Evolutionary conservation across 2,113 vertebrate genomes (phyloP).

Genomic region (Epinephelus fuscoguttatus): DNA sequence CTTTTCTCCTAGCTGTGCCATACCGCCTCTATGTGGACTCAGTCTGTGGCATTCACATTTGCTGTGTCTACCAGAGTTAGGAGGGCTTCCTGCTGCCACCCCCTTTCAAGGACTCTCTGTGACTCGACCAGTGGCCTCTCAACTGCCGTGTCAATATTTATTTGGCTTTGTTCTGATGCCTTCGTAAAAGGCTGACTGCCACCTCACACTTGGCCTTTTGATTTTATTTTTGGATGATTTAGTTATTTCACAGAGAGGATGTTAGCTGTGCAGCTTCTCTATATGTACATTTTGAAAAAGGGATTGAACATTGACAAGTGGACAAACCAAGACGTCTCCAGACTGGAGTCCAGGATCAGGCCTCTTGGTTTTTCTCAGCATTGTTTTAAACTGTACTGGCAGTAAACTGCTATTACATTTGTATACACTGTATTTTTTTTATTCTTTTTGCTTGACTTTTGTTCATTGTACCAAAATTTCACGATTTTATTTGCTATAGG

Average conservation of each 20-base stretch:
- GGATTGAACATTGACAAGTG: conserved; percentile 49
- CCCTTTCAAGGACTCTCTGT: conserved; percentile 86
- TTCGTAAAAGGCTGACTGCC: conserved; percentile 88
- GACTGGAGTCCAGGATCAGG: conserved; percentile 66
- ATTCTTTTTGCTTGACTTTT: conserved; percentile 87
- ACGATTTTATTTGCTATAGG: conserved; percentile 92
- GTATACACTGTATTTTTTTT: conserved; percentile 89
- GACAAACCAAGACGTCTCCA: conserved; percentile 38
- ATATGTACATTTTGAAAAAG: conserved; percentile 68
- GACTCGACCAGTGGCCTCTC: conserved; percentile 91
- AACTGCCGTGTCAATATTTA: conserved; percentile 91
- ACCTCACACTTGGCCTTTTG: conserved; percentile 77
- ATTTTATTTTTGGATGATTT: conserved; percentile 79
- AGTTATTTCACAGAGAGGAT: conserved; percentile 84
- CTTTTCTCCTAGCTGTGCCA: conserved; percentile 93
- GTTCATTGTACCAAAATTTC: conserved; percentile 77
- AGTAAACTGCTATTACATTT: conserved; percentile 75
- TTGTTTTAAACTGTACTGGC: conserved; percentile 79
- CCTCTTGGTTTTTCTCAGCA: conserved; percentile 83
- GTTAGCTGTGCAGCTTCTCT: conserved; percentile 75
- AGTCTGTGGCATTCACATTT: conserved; percentile 90
- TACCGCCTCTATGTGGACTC: conserved; percentile 91
- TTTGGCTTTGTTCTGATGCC: conserved; percentile 92
- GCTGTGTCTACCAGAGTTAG: conserved; percentile 91
- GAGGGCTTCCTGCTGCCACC: conserved; percentile 91